phyloP scores from a whole-genome alignment of 2,113 vertebrate species.

The Halichoerus grypus region DNA sequence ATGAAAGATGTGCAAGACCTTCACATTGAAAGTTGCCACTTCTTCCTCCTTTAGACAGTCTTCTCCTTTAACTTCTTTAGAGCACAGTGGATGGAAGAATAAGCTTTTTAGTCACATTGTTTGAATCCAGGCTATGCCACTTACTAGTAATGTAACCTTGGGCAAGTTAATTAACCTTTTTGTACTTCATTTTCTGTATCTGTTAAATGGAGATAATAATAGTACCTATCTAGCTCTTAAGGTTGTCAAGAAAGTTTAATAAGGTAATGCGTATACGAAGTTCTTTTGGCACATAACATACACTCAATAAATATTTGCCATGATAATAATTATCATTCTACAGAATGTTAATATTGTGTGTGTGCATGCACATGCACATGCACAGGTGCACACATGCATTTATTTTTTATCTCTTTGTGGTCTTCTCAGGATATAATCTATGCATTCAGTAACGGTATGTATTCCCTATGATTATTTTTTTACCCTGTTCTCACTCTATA shows the following conservation, averaged over 20 bases:
- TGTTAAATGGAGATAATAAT: background rate
- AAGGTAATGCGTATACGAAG: background rate
- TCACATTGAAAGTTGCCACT: background rate
- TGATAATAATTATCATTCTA: background rate
- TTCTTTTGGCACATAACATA: background rate
- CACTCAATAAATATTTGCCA: background rate
- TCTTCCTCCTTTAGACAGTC: background rate
- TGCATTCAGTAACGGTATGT: background rate
- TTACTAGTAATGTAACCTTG: background rate
- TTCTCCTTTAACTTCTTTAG: background rate
- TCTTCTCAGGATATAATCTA: background rate
- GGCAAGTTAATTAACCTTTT: background rate
- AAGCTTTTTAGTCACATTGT: background rate
- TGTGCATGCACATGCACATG: background rate
- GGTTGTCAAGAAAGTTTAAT: constrained; percentile 15
- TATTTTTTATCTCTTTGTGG: background rate
- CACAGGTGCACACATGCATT: background rate
- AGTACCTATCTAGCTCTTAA: background rate
- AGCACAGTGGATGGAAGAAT: background rate
- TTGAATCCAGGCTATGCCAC: background rate
- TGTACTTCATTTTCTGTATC: background rate
- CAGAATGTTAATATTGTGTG: background rate
- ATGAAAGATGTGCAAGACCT: background rate
- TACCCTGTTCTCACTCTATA: background rate
- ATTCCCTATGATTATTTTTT: background rate